Base-by-base conservation (phyloP, 2,797 vertebrate genomes). In the Aldrovandia affinis region DNA sequence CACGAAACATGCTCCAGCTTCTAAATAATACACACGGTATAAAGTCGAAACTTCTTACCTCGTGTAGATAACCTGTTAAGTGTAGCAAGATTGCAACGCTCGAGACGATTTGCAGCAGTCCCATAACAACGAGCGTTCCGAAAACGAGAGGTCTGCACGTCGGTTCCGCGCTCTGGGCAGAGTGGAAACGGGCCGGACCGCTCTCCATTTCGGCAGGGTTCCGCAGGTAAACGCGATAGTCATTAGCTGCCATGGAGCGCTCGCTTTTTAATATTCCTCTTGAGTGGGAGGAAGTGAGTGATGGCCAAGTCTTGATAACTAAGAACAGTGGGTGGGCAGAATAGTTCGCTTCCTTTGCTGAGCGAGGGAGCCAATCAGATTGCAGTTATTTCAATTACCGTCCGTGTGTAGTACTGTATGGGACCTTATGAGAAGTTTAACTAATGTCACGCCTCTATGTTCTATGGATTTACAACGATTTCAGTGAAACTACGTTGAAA, bases 31-130 rank as follows among this genome's bases (percentile, higher is more conserved):
- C n/a, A 20, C n/a, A 63, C 61, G 10, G 61, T 57, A 75, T 75
- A 6, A 44, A 75, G 18, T 44, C 6, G 12, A 30, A 12, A 25
- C 28, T 33, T n/a, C 92, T 86, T 93, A 96, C 96, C 95, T 96
- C 94, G 39, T 94, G 94, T 70, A 99, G 96, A 93, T 99, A 98
- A 77, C 97, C 96, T 82, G 97, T 96, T 91, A 98, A 96, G 93
- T 98, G 98, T 85, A 99, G 91, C 88, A 99, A 94, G 85, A 99
- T 96, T 3, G 97, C 97, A 79, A 98, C 94, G 87, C 97, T 98
- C 92, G 98, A 99, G 33, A 97, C 95, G 84, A 98, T 96, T 94
- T 99, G 98, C n/a, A 98, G 97, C 92, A 98, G 89, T 85, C 96
- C 97, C 94, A 99, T 95, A 2, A 98, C 94, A 79, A 96, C 93